Percentiles rank a stretch among this genome's conserved stretches.
Evolutionary conservation across 2,113 vertebrate species (phyloP).

Genomic region (Psophia crepitans): DNA sequence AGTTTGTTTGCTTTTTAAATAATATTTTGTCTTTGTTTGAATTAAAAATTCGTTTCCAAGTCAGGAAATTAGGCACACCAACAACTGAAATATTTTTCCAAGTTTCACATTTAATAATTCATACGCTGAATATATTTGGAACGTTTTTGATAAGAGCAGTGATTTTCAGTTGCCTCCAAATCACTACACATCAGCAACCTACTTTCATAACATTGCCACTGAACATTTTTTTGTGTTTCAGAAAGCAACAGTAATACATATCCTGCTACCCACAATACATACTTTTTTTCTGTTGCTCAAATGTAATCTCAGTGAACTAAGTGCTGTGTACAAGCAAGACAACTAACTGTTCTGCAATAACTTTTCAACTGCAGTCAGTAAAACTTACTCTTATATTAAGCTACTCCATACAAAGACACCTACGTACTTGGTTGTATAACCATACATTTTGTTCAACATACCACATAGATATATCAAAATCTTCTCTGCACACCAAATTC

Average conservation of each 20-base stretch:
- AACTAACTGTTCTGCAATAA: background rate
- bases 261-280: background rate
- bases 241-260: background rate
- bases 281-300: background rate
- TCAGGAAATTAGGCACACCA: background rate
- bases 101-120: background rate
- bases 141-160: background rate
- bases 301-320: background rate
- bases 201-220: background rate
- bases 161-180: background rate
- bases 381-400: background rate
- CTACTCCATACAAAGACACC: background rate
- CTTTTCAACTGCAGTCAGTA: background rate
- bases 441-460: background rate
- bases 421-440: background rate
- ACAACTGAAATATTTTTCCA: background rate
- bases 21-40: background rate
- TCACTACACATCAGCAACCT: background rate
- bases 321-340: background rate
- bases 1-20: background rate
- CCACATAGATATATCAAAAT: background rate
- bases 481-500: background rate
- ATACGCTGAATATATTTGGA: background rate
- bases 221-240: background rate
- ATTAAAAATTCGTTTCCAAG: background rate